Percentiles rank a stretch among this genome's conserved stretches.
These are phyloP conservation scores for Montifringilla adamsi DNA, from an alignment of 2,113 vertebrate species.

Conservation along the genomic window DNA sequence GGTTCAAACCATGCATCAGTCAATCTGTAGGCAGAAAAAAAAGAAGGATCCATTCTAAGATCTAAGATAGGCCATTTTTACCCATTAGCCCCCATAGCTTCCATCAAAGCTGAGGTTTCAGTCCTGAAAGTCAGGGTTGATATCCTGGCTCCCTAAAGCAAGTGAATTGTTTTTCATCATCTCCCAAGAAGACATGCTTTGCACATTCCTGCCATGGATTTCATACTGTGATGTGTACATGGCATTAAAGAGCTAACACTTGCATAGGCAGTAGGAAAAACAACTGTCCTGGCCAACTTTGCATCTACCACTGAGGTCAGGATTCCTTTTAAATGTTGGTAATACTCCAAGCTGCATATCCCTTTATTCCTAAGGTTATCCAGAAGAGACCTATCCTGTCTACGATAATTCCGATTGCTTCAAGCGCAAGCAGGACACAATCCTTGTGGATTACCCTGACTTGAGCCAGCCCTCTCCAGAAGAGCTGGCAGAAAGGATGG, in stretches of 20 bases:
- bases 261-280: neutral
- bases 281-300: neutral
- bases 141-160: neutral
- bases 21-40: neutral
- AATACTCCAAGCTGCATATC: neutral
- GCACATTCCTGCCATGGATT: neutral
- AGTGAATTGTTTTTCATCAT: neutral
- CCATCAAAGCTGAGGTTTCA: neutral
- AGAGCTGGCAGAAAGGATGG: slow-evolving; percentile 88
- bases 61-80: neutral
- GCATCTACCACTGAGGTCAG: neutral
- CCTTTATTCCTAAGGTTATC: slow-evolving; percentile 75
- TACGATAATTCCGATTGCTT: slow-evolving; percentile 71
- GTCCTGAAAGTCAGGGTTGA: neutral
- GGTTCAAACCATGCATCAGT: neutral
- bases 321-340: neutral
- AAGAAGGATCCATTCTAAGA: neutral
- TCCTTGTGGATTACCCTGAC: slow-evolving; percentile 74
- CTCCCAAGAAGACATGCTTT: neutral
- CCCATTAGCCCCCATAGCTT: neutral
- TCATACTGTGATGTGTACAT: neutral
- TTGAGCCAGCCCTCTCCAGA: slow-evolving; percentile 82
- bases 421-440: slow-evolving; percentile 61
- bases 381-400: slow-evolving; percentile 86
- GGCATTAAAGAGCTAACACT: neutral